Evolutionary conservation across 2,888 invertebrate genomes (phyloP), one percentile per base, ranked within the genome.

Genomic region (Nomada ruficornis): DNA sequence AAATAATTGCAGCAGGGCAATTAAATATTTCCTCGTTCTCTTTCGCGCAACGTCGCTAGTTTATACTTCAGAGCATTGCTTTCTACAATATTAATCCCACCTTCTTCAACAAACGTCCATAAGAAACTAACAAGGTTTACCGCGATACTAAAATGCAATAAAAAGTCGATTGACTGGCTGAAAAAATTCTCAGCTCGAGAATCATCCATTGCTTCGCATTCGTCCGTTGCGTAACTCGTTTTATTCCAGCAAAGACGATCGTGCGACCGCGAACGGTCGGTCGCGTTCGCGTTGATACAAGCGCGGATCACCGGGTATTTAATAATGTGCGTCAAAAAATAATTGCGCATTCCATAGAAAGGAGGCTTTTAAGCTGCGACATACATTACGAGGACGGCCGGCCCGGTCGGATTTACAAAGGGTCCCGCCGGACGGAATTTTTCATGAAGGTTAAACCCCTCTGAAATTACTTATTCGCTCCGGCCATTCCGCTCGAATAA

Each of bases 281-380:
- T 9, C 15, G 15, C 13, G 52, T 42, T 13, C 55, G 52, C 71
- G 54, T 69, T 65, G 79, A 76, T 77, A 73, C 59, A 52, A 62
- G 42, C 64, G 44, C 42, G 68, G 65, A 71, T 72, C 63, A 78
- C 59, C 73, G 70, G 77, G 70, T 83, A 85, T 89, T 89, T 88
- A 87, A 87, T 89, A 89, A 84, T 79, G 80, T 76, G 77, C 74
- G 81, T 87, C 85, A 87, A 83, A 88, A 84, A 77, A 84, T 86
- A 87, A 84, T 82, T 85, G 77, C 79, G 71, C 76, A 85, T 87
- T 85, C 80, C 83, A 79, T 75, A 68, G 82, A 83, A 85, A 82
- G 83, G 63, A 79, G 82, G 88, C 89, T 89, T 89, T 89, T 87
- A 89, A 86, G 85, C 83, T 81, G 82, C 76, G 78, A 68, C 83